Conservation (phyloP, 2,113 vertebrate species). For the Eubucco bourcierii region DNA sequence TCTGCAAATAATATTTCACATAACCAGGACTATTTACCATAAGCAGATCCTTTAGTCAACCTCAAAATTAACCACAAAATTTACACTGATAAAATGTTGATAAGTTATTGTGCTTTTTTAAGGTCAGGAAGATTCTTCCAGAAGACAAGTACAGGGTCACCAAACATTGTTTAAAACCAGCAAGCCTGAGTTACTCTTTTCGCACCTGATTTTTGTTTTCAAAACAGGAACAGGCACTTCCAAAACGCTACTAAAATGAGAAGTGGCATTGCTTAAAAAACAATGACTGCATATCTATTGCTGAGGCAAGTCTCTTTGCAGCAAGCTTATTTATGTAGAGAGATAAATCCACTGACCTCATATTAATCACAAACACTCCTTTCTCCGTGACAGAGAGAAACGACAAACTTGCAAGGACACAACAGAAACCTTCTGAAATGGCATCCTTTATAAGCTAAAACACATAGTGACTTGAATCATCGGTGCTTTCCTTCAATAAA, state of each 20-base stretch:
- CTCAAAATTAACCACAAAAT: background rate
- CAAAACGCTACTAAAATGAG: conserved; percentile 42
- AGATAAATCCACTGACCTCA: background rate
- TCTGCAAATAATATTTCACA: background rate
- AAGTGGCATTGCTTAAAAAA: conserved; percentile 29
- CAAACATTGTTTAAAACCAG: background rate
- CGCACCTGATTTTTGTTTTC: background rate
- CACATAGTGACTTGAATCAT: background rate
- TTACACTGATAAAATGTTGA: background rate
- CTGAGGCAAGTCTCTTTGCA: background rate
- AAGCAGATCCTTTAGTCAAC: background rate
- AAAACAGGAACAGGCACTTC: background rate
- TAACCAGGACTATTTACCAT: background rate
- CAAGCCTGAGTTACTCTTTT: background rate
- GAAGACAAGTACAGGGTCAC: background rate
- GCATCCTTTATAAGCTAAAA: background rate
- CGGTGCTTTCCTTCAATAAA: background rate
- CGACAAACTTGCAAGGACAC: background rate
- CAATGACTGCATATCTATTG: background rate
- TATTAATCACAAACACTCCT: conserved; percentile 2
- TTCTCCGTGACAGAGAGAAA: conserved; percentile 23
- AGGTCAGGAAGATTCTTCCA: background rate
- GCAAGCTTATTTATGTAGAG: conserved; percentile 27
- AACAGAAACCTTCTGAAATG: background rate
- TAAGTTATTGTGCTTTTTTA: background rate